phyloP scores from a whole-genome alignment of 2,797 vertebrate genomes.

The Pseudochirops corinnae region DNA sequence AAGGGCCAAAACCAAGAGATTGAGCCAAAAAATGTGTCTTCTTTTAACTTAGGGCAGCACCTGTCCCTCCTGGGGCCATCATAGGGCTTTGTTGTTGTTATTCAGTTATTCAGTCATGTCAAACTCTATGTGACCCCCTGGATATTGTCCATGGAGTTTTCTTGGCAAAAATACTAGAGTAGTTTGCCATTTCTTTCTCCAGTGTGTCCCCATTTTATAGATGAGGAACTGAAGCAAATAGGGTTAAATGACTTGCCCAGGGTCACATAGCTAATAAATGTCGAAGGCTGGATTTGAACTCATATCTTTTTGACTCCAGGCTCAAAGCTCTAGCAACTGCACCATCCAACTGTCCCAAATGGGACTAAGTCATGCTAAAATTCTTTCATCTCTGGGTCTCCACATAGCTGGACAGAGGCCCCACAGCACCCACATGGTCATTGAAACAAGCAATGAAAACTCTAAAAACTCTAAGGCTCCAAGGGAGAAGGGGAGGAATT shows the following conservation, averaged over 20 bases:
- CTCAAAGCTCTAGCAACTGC: background rate
- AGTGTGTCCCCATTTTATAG: background rate
- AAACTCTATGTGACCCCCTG: too few species aligned
- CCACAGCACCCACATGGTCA: background rate
- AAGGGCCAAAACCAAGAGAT: background rate
- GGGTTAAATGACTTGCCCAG: too few species aligned
- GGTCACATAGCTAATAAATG: background rate
- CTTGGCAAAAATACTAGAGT: background rate
- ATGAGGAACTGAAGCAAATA: background rate
- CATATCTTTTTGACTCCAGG: background rate
- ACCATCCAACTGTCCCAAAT: background rate
- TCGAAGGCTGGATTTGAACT: background rate
- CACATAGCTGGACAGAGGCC: background rate
- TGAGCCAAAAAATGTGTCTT: background rate
- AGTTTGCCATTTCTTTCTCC: background rate
- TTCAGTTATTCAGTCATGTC: too few species aligned
- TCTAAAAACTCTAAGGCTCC: background rate
- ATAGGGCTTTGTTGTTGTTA: too few species aligned
- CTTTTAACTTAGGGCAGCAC: background rate
- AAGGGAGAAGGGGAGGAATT: background rate
- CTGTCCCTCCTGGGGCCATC: background rate
- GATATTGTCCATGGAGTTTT: too few species aligned
- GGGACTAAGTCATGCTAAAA: background rate
- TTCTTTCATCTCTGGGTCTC: background rate
- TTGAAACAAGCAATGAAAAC: background rate